A percentile compares a stretch with the other conserved stretches of the same genome.
Evolutionary conservation across 30 jellyfish, hydroid and myxozoan genomes (phyloP).

Genomic region (Chironex yamaguchii): DNA sequence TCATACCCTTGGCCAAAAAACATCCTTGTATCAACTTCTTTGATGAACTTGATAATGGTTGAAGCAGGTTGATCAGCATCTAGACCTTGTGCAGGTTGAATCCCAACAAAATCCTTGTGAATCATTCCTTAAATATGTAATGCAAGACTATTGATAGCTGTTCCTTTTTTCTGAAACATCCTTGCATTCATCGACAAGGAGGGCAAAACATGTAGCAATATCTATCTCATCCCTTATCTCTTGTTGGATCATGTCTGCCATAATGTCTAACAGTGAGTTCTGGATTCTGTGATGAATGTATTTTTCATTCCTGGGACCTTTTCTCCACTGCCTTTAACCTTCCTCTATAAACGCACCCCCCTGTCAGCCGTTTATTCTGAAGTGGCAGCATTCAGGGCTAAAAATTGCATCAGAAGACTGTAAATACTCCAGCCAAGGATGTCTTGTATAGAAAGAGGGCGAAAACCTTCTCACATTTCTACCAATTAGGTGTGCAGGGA

Average conservation of each 20-base stretch:
- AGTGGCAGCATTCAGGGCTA: constrained; percentile 30
- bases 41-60: constrained; percentile 34
- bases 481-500: constrained; percentile 14
- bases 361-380: neutral
- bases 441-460: constrained; percentile 12
- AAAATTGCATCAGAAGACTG: constrained; percentile 12
- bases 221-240: constrained; percentile 15
- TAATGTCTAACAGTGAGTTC: constrained; percentile 17
- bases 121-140: constrained; percentile 36
- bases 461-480: neutral
- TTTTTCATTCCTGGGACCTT: constrained; percentile 56
- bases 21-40: constrained; percentile 33
- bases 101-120: constrained; percentile 38
- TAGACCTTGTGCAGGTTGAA: constrained; percentile 38
- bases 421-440: constrained; percentile 49
- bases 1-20: constrained; percentile 66
- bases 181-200: constrained; percentile 64
- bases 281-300: constrained; percentile 54
- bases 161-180: constrained; percentile 47
- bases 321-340: constrained; percentile 36
- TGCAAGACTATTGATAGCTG: constrained; percentile 54
- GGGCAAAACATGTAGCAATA: constrained; percentile 10
- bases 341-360: constrained; percentile 1
- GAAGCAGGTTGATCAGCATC: constrained; percentile 53
- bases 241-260: constrained; percentile 44